Base-by-base conservation (phyloP, 2,888 invertebrate genomes). In the Limnephilus auricula region DNA sequence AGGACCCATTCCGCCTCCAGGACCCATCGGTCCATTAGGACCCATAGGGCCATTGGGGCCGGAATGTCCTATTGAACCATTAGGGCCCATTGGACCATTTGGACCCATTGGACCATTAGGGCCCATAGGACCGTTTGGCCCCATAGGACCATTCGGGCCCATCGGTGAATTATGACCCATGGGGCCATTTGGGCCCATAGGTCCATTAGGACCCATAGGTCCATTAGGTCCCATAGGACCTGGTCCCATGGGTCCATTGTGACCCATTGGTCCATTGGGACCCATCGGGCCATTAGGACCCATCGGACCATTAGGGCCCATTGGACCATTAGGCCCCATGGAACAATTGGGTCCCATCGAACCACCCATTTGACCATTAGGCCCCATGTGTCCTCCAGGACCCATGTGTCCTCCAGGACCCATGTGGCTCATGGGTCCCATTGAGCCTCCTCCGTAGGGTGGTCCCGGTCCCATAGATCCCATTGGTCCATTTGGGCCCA, bases 401-500 rank as follows among this genome's bases (percentile, higher is more conserved):
- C 93, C 93, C 93, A 93, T 93, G 83, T 93, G 92, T 30, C 93
- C 90, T 95, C 25, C 95, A 95, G 92, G 93, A 12, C 93, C 93
- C 92, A 93, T 92, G 30, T 92, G 92, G 50, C 93, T 92, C 92
- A 93, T 93, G 9, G 93, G 93, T 82, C 94, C 94, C 93, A 94
- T 93, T 92, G 95, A 95, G 65, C 92, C 92, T 87, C 95, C 96
- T 93, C 96, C 95, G 94, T 95, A 95, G 9, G 95, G 95, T 89
- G 93, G 93, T 37, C 93, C 93, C 50, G 95, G 95, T 92, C 96
- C 96, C 95, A 96, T 96, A 15, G 93, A 94, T 94, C 96, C 96
- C 93, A 96, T 96, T 31, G 96, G 96, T 65, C 94, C 94, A 82
- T 94, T 94, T 18, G 93, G 94, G 94, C 96, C 96, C 93, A 96